Conservation (phyloP, 2,888 invertebrate genomes). For the Philereme vetulata region DNA sequence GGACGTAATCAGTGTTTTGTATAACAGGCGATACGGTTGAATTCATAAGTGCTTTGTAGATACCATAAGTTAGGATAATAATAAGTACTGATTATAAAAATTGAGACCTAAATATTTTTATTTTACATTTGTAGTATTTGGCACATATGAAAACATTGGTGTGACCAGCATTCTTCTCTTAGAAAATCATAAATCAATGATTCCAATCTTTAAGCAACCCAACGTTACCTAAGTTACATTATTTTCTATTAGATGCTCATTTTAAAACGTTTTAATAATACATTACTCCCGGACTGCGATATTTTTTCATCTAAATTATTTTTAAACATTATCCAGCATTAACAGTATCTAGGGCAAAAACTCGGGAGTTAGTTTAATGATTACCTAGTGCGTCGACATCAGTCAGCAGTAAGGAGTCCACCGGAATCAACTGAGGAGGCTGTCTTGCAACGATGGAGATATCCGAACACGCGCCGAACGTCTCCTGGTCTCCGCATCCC, state of each 20-base stretch:
- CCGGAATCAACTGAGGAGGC: constrained; percentile 12
- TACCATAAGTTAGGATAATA: neutral
- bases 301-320: neutral
- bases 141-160: constrained; percentile 26
- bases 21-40: no score
- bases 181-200: neutral
- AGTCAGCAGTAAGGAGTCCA: constrained; percentile 25
- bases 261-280: neutral
- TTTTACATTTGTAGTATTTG: constrained; percentile 29
- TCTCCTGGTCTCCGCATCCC: constrained; percentile 94
- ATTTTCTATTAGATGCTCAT: neutral
- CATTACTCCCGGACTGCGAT: neutral
- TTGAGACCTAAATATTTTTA: constrained; percentile 15
- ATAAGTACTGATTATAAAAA: constrained; percentile 7
- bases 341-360: neutral
- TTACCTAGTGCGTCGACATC: constrained; percentile 32
- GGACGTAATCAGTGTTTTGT: no score
- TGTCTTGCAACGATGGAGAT: constrained; percentile 81
- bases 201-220: constrained; percentile 14
- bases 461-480: constrained; percentile 92
- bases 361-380: neutral
- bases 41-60: no score
- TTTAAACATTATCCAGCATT: neutral
- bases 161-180: neutral
- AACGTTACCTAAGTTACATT: neutral